Percentiles rank a stretch among this genome's conserved stretches.
Evolutionary conservation across 1,140 invertebrate genomes (phyloP).

Genomic region (Zaprionus tsacasi): DNA sequence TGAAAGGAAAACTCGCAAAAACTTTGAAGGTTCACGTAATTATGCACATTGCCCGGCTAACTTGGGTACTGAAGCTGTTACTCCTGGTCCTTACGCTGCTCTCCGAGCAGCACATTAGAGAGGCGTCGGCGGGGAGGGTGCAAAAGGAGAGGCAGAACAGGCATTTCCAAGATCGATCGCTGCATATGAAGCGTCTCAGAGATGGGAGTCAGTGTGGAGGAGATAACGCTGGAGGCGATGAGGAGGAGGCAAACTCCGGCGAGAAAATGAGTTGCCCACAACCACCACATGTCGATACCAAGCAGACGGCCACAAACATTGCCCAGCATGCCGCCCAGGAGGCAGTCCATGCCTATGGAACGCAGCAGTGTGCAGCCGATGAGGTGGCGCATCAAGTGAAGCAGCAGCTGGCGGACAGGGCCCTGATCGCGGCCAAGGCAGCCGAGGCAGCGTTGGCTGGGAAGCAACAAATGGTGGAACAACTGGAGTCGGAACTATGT

Average conservation of each 20-base stretch:
- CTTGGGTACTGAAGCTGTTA: conserved; percentile 35
- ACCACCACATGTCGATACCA: conserved; percentile 20
- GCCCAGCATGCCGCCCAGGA: conserved; percentile 88
- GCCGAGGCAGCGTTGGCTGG: conserved; percentile 87
- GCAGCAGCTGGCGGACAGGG: conserved; percentile 88
- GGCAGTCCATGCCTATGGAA: conserved; percentile 87
- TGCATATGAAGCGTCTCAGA: neutral
- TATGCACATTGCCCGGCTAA: conserved; percentile 59
- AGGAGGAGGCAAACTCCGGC: neutral
- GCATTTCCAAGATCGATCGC: neutral
- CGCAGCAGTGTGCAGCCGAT: conserved; percentile 87
- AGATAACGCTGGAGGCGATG: neutral
- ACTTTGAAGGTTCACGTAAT: conserved; percentile 74
- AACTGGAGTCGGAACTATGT: conserved; percentile 86
- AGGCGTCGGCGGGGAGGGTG: neutral
- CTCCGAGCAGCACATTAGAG: neutral
- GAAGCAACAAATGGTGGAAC: conserved; percentile 87
- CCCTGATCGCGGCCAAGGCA: conserved; percentile 86
- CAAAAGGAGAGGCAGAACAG: neutral
- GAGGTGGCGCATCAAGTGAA: conserved; percentile 89
- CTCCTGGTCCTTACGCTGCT: conserved; percentile 27
- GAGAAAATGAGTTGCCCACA: neutral
- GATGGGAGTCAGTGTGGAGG: neutral
- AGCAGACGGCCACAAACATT: conserved; percentile 85
- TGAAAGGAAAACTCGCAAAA: conserved; percentile 64